These are phyloP conservation scores for Chaetops frenatus DNA, from an alignment of 2,113 vertebrate species.

Conservation along the genomic window DNA sequence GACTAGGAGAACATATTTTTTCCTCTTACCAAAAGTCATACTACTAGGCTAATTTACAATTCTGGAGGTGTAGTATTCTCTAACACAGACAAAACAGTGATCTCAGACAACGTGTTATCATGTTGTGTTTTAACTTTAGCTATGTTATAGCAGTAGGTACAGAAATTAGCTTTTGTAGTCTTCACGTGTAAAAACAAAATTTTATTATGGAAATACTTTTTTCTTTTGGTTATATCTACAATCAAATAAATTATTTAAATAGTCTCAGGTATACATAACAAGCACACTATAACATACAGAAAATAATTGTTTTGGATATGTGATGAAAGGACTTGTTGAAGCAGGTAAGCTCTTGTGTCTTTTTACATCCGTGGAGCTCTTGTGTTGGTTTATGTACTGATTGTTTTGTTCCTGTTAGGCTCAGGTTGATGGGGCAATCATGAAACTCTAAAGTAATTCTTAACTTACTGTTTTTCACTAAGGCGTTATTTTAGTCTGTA, in stretches of 20 bases:
- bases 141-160: background rate
- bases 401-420: background rate
- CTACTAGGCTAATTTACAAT: slow-evolving; percentile 42
- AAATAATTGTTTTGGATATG: background rate
- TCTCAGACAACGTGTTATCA: slow-evolving; percentile 53
- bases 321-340: background rate
- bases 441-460: slow-evolving; percentile 31
- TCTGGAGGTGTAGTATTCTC: background rate
- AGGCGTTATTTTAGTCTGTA: slow-evolving; percentile 39
- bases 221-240: background rate
- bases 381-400: background rate
- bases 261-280: background rate
- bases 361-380: background rate
- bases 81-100: slow-evolving; percentile 42
- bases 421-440: background rate
- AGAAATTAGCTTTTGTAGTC: slow-evolving; percentile 1
- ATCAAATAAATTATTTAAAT: background rate
- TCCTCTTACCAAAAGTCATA: slow-evolving; percentile 14
- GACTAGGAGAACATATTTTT: background rate
- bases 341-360: background rate
- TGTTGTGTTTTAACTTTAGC: slow-evolving; percentile 29
- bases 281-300: background rate
- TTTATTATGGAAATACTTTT: background rate
- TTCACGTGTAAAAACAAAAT: background rate
- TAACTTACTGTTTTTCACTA: slow-evolving; percentile 2